phyloP scores from a whole-genome alignment of 2,113 vertebrate species.

The Synchiropus splendidus region DNA sequence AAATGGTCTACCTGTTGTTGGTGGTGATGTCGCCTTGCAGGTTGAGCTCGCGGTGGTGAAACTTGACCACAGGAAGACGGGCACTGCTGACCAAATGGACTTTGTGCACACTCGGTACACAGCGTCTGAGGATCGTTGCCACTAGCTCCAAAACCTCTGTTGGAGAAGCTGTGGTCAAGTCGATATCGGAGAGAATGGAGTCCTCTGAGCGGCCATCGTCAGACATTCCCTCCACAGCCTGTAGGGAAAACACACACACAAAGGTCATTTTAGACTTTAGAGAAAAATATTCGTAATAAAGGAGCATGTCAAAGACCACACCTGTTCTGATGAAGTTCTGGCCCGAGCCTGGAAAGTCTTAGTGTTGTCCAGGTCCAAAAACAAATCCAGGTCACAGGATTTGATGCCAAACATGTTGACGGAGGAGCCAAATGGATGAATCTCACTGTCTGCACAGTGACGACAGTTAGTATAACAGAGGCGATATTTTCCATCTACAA shows the following conservation, averaged over 20 bases:
- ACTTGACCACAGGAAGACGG: slow-evolving; percentile 82
- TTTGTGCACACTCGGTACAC: slow-evolving; percentile 80
- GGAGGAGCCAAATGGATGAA: slow-evolving; percentile 83
- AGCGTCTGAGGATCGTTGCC: slow-evolving; percentile 75
- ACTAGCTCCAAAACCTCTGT: slow-evolving; percentile 76
- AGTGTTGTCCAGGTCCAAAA: slow-evolving; percentile 79
- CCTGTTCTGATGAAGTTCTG: slow-evolving; percentile 46
- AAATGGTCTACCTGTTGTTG: slow-evolving; percentile 74
- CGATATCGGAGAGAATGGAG: slow-evolving; percentile 74
- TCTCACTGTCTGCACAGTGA: slow-evolving; percentile 67
- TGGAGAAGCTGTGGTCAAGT: slow-evolving; percentile 59
- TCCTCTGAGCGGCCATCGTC: slow-evolving; percentile 67
- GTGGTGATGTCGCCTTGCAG: slow-evolving; percentile 81
- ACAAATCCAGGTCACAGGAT: slow-evolving; percentile 84
- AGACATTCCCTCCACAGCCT: slow-evolving; percentile 53
- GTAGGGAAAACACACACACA: too few relatives aligned
- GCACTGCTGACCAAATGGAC: slow-evolving; percentile 75
- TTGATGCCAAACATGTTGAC: slow-evolving; percentile 80
- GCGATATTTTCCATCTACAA: too few relatives aligned
- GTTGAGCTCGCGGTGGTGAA: slow-evolving; percentile 78
- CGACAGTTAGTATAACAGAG: neutral
- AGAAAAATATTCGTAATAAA: too few relatives aligned
- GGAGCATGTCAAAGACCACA: slow-evolving; percentile 14
- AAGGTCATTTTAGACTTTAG: too few relatives aligned
- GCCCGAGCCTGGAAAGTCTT: slow-evolving; percentile 69